Conservation (phyloP, 1,140 invertebrate genomes). For the Adoxophyes honmai region DNA sequence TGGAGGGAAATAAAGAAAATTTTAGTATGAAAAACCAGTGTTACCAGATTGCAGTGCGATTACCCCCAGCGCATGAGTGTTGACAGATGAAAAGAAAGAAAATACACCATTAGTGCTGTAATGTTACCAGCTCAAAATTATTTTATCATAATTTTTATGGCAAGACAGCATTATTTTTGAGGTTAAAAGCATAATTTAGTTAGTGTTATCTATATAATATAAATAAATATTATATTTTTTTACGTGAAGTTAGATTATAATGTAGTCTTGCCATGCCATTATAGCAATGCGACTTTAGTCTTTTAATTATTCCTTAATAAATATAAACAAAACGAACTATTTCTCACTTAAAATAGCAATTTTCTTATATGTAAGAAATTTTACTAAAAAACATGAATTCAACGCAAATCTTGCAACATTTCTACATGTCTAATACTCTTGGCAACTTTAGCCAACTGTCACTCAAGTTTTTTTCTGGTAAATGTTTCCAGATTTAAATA, state of each 20-base stretch:
- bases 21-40: constrained; percentile 70
- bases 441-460: too few species aligned
- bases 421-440: too few species aligned
- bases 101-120: constrained; percentile 57
- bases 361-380: too few species aligned
- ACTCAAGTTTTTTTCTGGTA: too few species aligned
- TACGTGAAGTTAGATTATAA: constrained; percentile 24
- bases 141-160: constrained; percentile 21
- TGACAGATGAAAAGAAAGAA: constrained; percentile 72
- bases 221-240: background rate
- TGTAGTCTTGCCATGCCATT: constrained; percentile 50
- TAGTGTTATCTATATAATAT: background rate
- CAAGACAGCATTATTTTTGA: constrained; percentile 52
- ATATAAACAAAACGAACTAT: too few species aligned
- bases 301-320: too few species aligned
- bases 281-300: background rate
- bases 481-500: too few species aligned
- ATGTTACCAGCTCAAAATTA: constrained; percentile 35
- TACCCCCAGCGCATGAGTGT: constrained; percentile 68
- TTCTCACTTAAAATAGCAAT: too few species aligned
- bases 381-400: too few species aligned
- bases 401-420: too few species aligned
- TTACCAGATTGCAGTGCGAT: constrained; percentile 73
- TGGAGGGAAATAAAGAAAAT: constrained; percentile 23
- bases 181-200: constrained; percentile 6